Base-by-base conservation (phyloP, 2,888 invertebrate species). In the Thera obeliscata region DNA sequence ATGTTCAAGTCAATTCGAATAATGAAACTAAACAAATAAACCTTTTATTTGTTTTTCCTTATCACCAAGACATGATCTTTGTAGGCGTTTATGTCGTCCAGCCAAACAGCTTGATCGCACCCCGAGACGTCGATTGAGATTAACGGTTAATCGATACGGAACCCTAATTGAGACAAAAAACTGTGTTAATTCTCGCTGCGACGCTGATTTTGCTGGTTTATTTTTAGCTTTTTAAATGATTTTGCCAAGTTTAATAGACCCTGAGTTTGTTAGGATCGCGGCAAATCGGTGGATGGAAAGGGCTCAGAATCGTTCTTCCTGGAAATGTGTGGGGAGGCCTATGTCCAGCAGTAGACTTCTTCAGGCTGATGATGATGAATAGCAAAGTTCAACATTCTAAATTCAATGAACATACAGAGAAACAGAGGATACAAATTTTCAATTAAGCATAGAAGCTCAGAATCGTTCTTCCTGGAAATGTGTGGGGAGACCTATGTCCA, bases 121-220 rank as follows among this genome's bases (percentile, higher is more conserved):
- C 74, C 71, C 77, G 75, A 75, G 81, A 83, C 79, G 81, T 77
- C 82, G 83, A 89, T 89, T 87, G 85, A 88, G 88, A 89, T 88
- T 84, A 88, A 88, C 82, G 82, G 84, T 76, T 81, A 84, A 86
- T 87, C 81, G 82, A 87, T 84, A 80, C 74, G 73, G 77, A 78
- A 72, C 76, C 75, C 78, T 85, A 84, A 85, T 81, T 81, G 81
- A 83, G 80, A 82, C 76, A 82, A 84, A 86, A 84, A 82, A 79
- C 77, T 73, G 73, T 74, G 74, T 76, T 66, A 66, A 66, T 71
- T 63, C 57, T 22, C 61, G 61, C 64, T 66, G 7, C 52, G 56
- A 38, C 63, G 72, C 68, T 71, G 72, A 73, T 67, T 70, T 54
- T n/a, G 64, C 67, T 67, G 66, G 66, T 69, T 55, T 62, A 41